phyloP scores from a whole-genome alignment of 2,113 vertebrate species.

The Charadrius vociferus region DNA sequence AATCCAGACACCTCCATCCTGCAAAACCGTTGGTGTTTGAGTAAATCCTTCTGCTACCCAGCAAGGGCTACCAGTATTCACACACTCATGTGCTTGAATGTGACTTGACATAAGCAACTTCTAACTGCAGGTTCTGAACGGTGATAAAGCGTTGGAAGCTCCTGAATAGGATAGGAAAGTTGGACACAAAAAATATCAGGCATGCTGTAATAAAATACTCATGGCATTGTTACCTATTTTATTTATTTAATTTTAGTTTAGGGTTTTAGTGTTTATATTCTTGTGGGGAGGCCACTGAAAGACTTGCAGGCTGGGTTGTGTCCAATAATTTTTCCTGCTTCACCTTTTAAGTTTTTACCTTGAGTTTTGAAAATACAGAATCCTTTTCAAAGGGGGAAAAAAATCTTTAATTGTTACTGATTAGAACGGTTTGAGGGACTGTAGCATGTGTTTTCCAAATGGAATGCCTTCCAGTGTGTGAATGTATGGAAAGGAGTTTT shows the following conservation, averaged over 20 bases:
- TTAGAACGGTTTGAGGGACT: neutral
- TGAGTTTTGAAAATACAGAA: neutral
- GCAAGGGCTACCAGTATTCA: neutral
- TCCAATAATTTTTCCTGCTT: neutral
- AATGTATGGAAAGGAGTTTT: neutral
- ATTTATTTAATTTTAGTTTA: neutral
- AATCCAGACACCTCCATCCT: neutral
- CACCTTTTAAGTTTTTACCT: neutral
- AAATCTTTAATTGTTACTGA: neutral
- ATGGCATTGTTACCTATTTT: neutral
- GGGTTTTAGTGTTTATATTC: neutral
- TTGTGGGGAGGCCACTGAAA: neutral
- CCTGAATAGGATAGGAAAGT: neutral
- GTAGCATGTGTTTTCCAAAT: neutral
- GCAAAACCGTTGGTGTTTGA: neutral
- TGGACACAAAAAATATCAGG: neutral
- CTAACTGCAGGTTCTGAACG: neutral
- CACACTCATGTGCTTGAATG: accelerated
- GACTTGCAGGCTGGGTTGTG: neutral
- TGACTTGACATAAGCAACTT: neutral
- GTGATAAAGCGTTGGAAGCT: neutral
- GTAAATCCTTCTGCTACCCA: neutral
- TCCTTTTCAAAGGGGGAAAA: neutral
- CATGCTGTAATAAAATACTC: neutral
- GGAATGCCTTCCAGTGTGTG: neutral